These are phyloP conservation scores for Arctocebus calabarensis DNA, from an alignment of 2,797 vertebrate genomes.

Conservation along the genomic window DNA sequence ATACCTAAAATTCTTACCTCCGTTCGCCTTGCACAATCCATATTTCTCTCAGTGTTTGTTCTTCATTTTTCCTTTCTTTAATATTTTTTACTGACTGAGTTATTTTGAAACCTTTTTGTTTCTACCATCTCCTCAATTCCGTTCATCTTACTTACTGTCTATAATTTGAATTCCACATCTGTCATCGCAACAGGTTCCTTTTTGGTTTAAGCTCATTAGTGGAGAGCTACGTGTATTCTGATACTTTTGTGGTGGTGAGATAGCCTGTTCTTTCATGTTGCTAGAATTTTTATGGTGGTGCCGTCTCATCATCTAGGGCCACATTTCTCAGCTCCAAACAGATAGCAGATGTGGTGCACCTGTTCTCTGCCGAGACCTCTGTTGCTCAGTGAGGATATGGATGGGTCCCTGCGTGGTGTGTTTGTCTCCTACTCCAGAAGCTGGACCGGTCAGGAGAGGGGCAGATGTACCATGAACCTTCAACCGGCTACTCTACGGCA, in stretches of 20 bases:
- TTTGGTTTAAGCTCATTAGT: not conserved
- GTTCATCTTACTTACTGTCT: not conserved
- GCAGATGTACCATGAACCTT: not conserved
- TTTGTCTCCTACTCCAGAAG: not conserved
- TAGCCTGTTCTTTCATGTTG: not conserved
- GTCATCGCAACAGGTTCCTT: not conserved
- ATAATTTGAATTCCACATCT: not conserved
- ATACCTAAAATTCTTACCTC: not conserved
- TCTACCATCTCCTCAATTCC: not conserved
- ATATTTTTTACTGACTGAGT: too few species aligned
- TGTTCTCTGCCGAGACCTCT: not conserved
- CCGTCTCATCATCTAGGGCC: not conserved
- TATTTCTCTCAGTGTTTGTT: not conserved
- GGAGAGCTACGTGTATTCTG: not conserved
- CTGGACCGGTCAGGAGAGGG: not conserved
- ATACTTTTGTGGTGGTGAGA: not conserved
- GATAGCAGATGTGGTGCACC: not conserved
- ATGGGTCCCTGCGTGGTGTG: not conserved
- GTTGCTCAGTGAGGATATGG: not conserved
- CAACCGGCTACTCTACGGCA: not conserved
- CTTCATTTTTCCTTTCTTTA: too few species aligned
- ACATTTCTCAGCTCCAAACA: not conserved
- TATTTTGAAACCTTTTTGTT: not conserved
- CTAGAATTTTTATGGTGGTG: not conserved
- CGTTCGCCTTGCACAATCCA: not conserved